Evolutionary conservation across 2,888 invertebrate species (phyloP), one percentile per base, ranked within the genome.

Genomic region (Leptopterna dolabrata): DNA sequence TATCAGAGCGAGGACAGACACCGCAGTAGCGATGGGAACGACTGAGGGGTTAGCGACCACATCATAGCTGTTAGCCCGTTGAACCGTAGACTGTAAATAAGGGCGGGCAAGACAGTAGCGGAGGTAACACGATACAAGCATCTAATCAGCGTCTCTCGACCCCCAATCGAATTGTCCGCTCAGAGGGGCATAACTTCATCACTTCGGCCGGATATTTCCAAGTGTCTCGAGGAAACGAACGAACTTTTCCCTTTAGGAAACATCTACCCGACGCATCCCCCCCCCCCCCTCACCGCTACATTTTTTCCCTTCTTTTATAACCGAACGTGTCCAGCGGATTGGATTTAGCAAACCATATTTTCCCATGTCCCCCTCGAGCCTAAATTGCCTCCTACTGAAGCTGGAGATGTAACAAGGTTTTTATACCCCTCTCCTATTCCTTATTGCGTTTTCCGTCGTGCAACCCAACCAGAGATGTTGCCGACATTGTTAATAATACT

Each of bases 291-390:
- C 4, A 45, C 36, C 24, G 24, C 24, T 14, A 27, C 19, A n/a
- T 71, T 9, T 27, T 71, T 78, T 78, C 73, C 73, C 73, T 43
- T 55, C 51, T 55, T 81, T 55, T 81, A 55, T 81, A 81, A 81
- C 51, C 81, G 51, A 81, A 81, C 81, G 81, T 81, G 81, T 81
- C 81, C 81, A 81, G 81, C 55, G 81, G 55, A 81, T 81, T 81
- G 81, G 55, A 81, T 81, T 81, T 81, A 55, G 81, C 81, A 81
- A 81, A 81, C 81, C 81, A 81, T 81, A 81, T 81, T 81, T 81
- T 55, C 81, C 47, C 27, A 2, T 30, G 55, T 55, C 81, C 55
- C 81, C 55, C 36, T 55, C 55, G 13, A 11, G 55, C 55, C 13
- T 2, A 55, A 81, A 81, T 81, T 81, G 81, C 7, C 81, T 55